A percentile compares a stretch with the other conserved stretches of the same genome.
Evolutionary conservation across 2,888 invertebrate species (phyloP).

Genomic region (Pristionchus fissidentatus): DNA sequence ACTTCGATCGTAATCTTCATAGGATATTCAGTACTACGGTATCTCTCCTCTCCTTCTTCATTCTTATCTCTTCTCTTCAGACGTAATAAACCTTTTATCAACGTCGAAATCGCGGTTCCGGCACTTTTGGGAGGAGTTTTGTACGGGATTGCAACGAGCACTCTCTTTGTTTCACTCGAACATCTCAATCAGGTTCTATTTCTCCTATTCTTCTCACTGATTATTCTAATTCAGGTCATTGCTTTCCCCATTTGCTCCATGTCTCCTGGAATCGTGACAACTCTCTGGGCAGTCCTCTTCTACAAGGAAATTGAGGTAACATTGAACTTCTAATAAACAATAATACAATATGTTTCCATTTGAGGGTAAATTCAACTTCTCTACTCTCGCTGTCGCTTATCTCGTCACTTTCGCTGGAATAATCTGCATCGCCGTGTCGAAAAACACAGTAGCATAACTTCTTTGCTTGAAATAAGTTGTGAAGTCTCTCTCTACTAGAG

Average conservation of each 20-base stretch:
- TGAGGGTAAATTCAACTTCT: constrained; percentile 58
- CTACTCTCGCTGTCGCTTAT: constrained; percentile 56
- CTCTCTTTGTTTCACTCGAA: constrained; percentile 63
- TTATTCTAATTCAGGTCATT: constrained; percentile 54
- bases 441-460: constrained; percentile 48
- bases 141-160: constrained; percentile 58
- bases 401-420: constrained; percentile 58
- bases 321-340: too few species aligned
- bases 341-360: too few species aligned
- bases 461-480: neutral
- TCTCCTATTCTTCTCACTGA: neutral
- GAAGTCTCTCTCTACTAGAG: too few species aligned
- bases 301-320: constrained; percentile 60
- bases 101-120: constrained; percentile 60
- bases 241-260: constrained; percentile 62
- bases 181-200: constrained; percentile 62
- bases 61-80: constrained; percentile 26
- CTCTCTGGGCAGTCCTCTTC: constrained; percentile 62
- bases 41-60: neutral
- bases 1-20: constrained; percentile 30
- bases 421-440: constrained; percentile 60
- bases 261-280: constrained; percentile 61
- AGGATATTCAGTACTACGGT: constrained; percentile 52
- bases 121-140: constrained; percentile 58
- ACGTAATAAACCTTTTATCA: constrained; percentile 60